Conservation (phyloP, 2,888 invertebrate species). For the Branchinecta sandiegonensis region DNA sequence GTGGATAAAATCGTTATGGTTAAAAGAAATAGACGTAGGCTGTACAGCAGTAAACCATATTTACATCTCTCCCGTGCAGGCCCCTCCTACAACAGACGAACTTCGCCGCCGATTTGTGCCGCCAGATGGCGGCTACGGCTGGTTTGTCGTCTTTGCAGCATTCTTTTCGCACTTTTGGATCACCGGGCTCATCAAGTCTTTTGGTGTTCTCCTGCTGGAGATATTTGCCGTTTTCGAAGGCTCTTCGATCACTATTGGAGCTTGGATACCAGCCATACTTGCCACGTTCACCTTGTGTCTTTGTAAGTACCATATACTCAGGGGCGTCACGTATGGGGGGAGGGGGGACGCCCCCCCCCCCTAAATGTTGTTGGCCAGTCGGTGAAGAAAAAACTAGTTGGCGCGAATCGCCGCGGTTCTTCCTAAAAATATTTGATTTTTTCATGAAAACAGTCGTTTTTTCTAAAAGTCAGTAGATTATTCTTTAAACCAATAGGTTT, state of each 20-base stretch:
- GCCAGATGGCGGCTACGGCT: constrained; percentile 31
- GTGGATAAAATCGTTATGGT: no score
- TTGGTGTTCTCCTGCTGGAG: constrained; percentile 30
- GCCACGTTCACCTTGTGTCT: constrained; percentile 29
- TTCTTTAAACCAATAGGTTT: no score
- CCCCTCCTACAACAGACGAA: neutral
- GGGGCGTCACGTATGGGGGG: no score
- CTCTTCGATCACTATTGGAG: constrained; percentile 34
- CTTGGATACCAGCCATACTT: constrained; percentile 30
- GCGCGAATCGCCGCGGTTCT: no score
- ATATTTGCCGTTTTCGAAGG: constrained; percentile 28
- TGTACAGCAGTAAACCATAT: no score
- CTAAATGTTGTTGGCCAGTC: no score
- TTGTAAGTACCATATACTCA: constrained; percentile 25
- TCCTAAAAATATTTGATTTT: no score
- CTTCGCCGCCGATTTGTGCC: constrained; percentile 24
- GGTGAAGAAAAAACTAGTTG: no score
- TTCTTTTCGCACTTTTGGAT: constrained; percentile 30
- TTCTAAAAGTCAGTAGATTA: no score
- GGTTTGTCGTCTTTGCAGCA: constrained; percentile 32
- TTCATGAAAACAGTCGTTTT: no score
- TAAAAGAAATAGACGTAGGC: no score
- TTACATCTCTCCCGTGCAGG: neutral
- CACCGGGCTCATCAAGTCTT: constrained; percentile 30
- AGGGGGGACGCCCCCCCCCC: no score